phyloP scores from a whole-genome alignment of 2,888 invertebrate genomes.

The Epirrhoe alternata region DNA sequence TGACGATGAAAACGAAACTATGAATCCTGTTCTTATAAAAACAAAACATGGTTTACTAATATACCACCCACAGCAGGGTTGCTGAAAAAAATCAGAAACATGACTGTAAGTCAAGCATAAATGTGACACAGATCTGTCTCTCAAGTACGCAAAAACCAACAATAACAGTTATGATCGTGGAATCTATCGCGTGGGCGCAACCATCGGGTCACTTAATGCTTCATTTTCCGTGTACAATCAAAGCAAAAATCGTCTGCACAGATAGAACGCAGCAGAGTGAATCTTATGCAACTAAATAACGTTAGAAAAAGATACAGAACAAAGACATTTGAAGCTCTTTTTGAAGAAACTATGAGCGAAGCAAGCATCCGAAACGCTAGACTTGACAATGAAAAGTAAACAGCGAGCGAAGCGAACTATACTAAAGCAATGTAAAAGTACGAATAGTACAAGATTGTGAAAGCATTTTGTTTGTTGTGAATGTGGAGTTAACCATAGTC shows the following conservation, averaged over 20 bases:
- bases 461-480: not conserved
- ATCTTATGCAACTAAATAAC: not conserved
- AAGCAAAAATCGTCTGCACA: constrained; percentile 3
- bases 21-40: not conserved
- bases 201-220: constrained; percentile 55
- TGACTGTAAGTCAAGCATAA: constrained; percentile 12
- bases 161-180: constrained; percentile 54
- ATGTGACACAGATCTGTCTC: constrained; percentile 47
- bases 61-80: not conserved
- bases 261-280: too few species aligned
- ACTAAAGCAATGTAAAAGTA: not conserved
- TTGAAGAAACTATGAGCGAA: not conserved
- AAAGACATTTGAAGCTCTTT: too few species aligned
- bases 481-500: too few species aligned
- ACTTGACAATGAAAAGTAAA: not conserved
- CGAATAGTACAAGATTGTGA: not conserved
- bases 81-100: constrained; percentile 8
- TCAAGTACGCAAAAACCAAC: constrained; percentile 47
- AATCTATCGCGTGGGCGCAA: constrained; percentile 59
- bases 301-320: too few species aligned
- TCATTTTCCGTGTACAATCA: constrained; percentile 41
- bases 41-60: not conserved
- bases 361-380: not conserved
- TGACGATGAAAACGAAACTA: not conserved
- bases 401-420: constrained; percentile 2